Conservation (phyloP, 2,888 invertebrate species). For the Caenorhabditis zanzibari region DNA sequence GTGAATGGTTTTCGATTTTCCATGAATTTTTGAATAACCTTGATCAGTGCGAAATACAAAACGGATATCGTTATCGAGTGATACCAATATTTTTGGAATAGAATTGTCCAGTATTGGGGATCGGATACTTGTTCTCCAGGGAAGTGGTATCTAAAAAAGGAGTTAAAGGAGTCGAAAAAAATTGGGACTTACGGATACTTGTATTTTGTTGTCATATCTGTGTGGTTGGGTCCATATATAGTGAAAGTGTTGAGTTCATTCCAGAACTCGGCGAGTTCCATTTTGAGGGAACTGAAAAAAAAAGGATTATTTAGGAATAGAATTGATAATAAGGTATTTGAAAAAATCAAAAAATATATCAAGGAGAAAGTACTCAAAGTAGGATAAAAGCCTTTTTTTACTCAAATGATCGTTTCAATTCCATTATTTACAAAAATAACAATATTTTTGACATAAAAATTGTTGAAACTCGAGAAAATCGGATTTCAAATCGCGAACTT, state of each 20-base stretch:
- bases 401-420: too few relatives aligned
- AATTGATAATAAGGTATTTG: neutral
- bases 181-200: conserved; percentile 75
- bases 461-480: too few relatives aligned
- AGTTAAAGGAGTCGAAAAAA: neutral
- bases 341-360: neutral
- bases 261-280: conserved; percentile 69
- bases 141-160: conserved; percentile 75
- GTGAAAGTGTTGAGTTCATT: conserved; percentile 78
- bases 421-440: too few relatives aligned
- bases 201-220: conserved; percentile 77
- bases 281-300: conserved; percentile 17
- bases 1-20: conserved; percentile 84
- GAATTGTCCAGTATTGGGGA: conserved; percentile 75
- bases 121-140: conserved; percentile 80
- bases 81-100: conserved; percentile 87
- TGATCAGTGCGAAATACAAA: conserved; percentile 81
- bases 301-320: neutral
- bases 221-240: conserved; percentile 76
- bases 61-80: conserved; percentile 86
- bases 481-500: too few relatives aligned
- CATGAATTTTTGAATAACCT: conserved; percentile 84
- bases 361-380: too few relatives aligned
- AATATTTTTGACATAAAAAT: too few relatives aligned
- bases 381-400: too few relatives aligned